These are phyloP conservation scores for Acleris literana DNA, from an alignment of 2,888 invertebrate genomes.

Conservation along the genomic window DNA sequence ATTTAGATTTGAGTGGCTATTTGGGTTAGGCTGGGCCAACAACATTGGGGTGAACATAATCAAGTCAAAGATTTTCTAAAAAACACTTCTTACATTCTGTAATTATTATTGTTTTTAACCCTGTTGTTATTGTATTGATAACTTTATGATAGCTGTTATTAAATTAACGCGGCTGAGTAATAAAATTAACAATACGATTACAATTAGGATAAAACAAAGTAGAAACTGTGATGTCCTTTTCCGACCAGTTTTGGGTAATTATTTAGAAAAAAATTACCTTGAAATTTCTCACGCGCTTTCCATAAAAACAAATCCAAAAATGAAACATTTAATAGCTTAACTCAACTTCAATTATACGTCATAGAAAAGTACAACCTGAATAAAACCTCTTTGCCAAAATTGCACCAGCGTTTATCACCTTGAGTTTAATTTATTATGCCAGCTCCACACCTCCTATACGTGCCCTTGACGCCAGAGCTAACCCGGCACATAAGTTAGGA, in stretches of 20 bases:
- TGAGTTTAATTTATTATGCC: slow-evolving; percentile 9
- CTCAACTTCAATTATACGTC: neutral
- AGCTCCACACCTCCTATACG: slow-evolving; percentile 1
- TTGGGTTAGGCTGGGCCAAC: slow-evolving; percentile 47
- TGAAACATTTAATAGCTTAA: neutral
- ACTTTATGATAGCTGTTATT: no score
- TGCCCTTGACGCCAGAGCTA: neutral
- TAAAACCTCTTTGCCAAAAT: neutral
- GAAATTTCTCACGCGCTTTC: no score
- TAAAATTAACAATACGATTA: no score
- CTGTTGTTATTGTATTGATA: no score
- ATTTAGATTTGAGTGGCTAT: slow-evolving; percentile 67
- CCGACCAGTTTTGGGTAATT: no score
- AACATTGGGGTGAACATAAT: slow-evolving; percentile 3
- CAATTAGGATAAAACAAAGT: no score
- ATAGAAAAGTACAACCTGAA: neutral
- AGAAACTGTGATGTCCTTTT: no score
- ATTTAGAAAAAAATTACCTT: no score
- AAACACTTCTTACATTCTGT: no score
- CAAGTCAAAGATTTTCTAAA: neutral
- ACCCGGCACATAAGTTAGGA: slow-evolving; percentile 6
- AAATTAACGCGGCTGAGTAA: no score
- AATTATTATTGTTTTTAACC: no score
- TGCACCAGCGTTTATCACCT: neutral
- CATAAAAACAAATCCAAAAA: no score